Evolutionary conservation across 2,797 vertebrate species (phyloP), one percentile per base, ranked within the genome.

Genomic region (Thalassophryne amazonica): DNA sequence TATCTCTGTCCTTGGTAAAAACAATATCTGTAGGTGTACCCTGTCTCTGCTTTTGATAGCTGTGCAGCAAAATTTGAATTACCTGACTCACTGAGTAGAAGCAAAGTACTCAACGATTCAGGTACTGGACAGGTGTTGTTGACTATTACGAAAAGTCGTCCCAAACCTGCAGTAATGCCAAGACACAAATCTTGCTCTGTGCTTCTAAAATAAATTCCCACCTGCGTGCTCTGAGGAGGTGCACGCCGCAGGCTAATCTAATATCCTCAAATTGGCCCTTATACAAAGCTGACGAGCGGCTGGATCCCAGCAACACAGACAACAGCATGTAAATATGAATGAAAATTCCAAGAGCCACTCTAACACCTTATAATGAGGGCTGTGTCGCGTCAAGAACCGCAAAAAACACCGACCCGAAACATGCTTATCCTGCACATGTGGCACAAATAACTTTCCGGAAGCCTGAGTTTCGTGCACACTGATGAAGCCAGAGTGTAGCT

Each of bases 291-390:
- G 81, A 86, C 81, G 85, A 89, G 86, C 86, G 79, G 86, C 86
- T 87, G 61, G 78, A 84, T 80, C 70, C 71, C 61, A 61, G 72
- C 68, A 76, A 74, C 13, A 29, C 25, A 41, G 15, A 42, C 69
- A 77, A 73, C 66, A 55, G 24, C 70, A 84, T 78, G 69, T 65
- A 81, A 81, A 86, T 83, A 46, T 23, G 23, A 59, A 60, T 65
- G 34, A 80, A 82, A 83, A 78, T 69, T 60, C 83, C 67, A 56
- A 87, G 67, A 79, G 66, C 69, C 59, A 72, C 78, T 78, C 79
- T 84, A 79, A 87, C 87, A 89, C 87, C 85, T 88, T 79, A 45
- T 88, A 88, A 89, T 89, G 87, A 89, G 81, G 60, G 65, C 28
- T 5, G 55, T 34, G 5, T 52, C 66, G 73, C 38, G 40, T 62